Evolutionary conservation across 1,140 invertebrate genomes (phyloP).

Genomic region (Pseudachorutes palmiensis): DNA sequence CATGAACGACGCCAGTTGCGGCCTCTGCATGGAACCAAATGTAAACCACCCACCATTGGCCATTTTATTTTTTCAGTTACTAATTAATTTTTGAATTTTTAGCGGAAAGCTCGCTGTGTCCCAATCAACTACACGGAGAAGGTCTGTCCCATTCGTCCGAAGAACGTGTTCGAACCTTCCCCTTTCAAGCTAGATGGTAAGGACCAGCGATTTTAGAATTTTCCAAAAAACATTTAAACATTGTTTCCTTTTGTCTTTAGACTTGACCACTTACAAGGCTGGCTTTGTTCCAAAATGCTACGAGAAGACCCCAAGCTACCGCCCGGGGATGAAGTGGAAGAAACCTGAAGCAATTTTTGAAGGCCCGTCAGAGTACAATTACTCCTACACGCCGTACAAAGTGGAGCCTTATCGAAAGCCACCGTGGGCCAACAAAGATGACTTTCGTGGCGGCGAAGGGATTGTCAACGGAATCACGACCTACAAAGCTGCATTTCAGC

Average conservation of each 20-base stretch:
- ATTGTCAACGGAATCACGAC: neutral
- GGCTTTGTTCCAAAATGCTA: neutral
- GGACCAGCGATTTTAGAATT: neutral
- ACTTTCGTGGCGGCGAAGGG: neutral
- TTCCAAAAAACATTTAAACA: neutral
- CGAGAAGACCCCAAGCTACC: neutral
- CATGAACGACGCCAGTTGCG: neutral
- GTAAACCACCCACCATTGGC: neutral
- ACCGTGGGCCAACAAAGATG: neutral
- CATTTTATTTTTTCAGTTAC: neutral
- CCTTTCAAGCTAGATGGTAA: slow-evolving; percentile 1
- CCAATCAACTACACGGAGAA: slow-evolving; percentile 1
- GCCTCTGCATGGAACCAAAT: neutral
- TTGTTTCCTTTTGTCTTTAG: neutral
- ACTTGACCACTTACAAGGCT: neutral
- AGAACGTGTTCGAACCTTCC: neutral
- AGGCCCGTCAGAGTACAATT: slow-evolving; percentile 8
- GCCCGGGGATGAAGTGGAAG: neutral
- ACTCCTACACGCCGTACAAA: neutral
- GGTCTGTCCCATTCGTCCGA: neutral
- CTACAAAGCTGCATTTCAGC: neutral
- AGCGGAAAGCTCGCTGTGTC: neutral
- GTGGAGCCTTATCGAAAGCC: neutral
- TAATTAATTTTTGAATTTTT: too few relatives aligned
- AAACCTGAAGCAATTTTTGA: slow-evolving; percentile 6